These are phyloP conservation scores for Lagodon rhomboides DNA, from an alignment of 2,797 vertebrate species.

Conservation along the genomic window DNA sequence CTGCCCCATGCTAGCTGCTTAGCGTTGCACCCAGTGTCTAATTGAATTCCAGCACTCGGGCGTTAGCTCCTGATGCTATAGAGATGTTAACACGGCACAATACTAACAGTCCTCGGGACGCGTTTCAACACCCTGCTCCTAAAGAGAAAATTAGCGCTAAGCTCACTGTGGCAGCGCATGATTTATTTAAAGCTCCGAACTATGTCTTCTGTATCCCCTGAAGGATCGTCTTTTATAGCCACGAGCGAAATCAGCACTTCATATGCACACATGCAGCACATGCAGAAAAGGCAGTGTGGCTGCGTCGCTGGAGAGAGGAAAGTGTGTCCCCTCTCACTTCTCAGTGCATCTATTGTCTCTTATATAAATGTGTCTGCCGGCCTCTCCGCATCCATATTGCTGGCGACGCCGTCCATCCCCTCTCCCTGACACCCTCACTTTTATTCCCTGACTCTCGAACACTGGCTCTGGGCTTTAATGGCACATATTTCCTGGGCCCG, in stretches of 20 bases:
- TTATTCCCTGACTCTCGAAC: conserved; percentile 91
- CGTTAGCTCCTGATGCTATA: conserved; percentile 72
- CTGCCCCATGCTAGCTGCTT: conserved; percentile 75
- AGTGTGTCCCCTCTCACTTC: conserved; percentile 37
- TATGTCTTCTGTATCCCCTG: conserved; percentile 76
- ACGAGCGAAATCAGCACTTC: conserved; percentile 78
- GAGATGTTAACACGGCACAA: conserved; percentile 83
- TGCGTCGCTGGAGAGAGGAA: conserved; percentile 5
- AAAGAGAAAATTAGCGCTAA: conserved; percentile 78
- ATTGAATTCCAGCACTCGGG: conserved; percentile 78
- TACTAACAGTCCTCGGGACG: conserved; percentile 79
- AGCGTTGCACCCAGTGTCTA: conserved; percentile 78
- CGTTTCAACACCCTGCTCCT: conserved; percentile 71
- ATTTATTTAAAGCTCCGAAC: conserved; percentile 83
- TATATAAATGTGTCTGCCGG: conserved; percentile 79
- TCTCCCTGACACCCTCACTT: conserved; percentile 82
- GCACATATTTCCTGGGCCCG: conserved; percentile 91
- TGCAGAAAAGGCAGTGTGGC: conserved; percentile 54
- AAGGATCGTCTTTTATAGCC: conserved; percentile 78
- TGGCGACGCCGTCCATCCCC: conserved; percentile 75
- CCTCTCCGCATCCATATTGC: conserved; percentile 79
- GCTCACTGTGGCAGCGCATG: conserved; percentile 72
- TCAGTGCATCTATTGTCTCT: conserved; percentile 60
- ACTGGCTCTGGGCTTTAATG: conserved; percentile 96
- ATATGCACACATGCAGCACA: conserved; percentile 66